Percentiles rank a stretch among this genome's conserved stretches.
Evolutionary conservation across 2,888 invertebrate genomes (phyloP).

Genomic region (Eupithecia centaureata): DNA sequence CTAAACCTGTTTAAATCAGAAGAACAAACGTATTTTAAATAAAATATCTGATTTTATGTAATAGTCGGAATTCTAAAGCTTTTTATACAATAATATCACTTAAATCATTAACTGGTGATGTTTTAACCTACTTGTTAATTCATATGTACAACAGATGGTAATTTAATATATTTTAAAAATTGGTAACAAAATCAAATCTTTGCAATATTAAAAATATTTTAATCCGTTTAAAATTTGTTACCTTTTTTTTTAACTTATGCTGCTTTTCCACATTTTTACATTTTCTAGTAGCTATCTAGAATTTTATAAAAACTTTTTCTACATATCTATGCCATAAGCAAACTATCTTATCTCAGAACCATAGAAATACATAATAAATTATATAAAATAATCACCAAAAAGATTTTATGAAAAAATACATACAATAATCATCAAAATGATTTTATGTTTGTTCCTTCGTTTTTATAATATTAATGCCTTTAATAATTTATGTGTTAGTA

Average conservation of each 20-base stretch:
- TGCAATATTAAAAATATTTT: background rate
- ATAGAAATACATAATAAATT: background rate
- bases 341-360: background rate
- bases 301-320: background rate
- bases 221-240: background rate
- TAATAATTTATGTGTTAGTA: no score
- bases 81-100: background rate
- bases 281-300: background rate
- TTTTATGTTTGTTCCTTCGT: no score
- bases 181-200: conserved; percentile 12
- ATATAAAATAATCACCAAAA: background rate
- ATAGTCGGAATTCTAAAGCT: background rate
- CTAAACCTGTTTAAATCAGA: background rate
- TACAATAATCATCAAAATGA: no score
- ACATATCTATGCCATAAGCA: background rate
- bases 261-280: no score
- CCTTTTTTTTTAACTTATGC: background rate
- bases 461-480: no score
- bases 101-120: conserved; percentile 23
- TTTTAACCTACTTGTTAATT: conserved; percentile 4
- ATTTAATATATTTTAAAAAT: background rate
- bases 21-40: background rate
- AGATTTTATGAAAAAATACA: no score
- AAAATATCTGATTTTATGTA: background rate
- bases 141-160: background rate